phyloP scores from a whole-genome alignment of 2,888 invertebrate species.

The Idaea dimidiata region DNA sequence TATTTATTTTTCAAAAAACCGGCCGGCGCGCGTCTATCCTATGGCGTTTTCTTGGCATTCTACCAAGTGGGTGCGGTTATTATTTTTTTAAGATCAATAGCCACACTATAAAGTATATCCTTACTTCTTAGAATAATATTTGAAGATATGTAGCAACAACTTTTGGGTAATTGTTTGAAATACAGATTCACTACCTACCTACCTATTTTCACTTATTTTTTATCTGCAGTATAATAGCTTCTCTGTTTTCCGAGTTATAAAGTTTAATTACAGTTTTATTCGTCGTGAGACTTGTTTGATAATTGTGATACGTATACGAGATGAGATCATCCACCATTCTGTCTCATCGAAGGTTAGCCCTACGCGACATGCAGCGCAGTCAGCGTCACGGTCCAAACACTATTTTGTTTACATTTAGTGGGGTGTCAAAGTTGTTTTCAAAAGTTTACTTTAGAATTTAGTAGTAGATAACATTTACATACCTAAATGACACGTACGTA shows the following conservation, averaged over 20 bases:
- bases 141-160: not conserved
- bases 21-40: not conserved
- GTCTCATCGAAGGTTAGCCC: slow-evolving; percentile 37
- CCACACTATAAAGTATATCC: slow-evolving; percentile 12
- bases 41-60: slow-evolving; percentile 60
- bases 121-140: not conserved
- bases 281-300: slow-evolving; percentile 21
- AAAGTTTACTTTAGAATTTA: not conserved
- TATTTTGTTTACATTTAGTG: slow-evolving; percentile 12
- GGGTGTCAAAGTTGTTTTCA: slow-evolving; percentile 2
- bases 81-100: slow-evolving; percentile 26
- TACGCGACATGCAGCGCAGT: slow-evolving; percentile 13
- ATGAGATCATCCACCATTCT: slow-evolving; percentile 48
- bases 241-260: not conserved
- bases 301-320: slow-evolving; percentile 13
- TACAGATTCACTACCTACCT: not conserved
- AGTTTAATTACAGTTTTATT: slow-evolving; percentile 14
- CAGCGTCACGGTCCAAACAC: slow-evolving; percentile 14
- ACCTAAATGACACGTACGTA: not conserved
- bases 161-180: not conserved
- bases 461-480: not conserved
- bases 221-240: not conserved
- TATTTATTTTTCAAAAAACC: slow-evolving; percentile 4
- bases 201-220: not conserved
- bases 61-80: slow-evolving; percentile 62